A percentile compares a stretch with the other conserved stretches of the same genome.
Conservation (phyloP, 1,140 invertebrate genomes). For the Drosophila nannoptera region DNA sequence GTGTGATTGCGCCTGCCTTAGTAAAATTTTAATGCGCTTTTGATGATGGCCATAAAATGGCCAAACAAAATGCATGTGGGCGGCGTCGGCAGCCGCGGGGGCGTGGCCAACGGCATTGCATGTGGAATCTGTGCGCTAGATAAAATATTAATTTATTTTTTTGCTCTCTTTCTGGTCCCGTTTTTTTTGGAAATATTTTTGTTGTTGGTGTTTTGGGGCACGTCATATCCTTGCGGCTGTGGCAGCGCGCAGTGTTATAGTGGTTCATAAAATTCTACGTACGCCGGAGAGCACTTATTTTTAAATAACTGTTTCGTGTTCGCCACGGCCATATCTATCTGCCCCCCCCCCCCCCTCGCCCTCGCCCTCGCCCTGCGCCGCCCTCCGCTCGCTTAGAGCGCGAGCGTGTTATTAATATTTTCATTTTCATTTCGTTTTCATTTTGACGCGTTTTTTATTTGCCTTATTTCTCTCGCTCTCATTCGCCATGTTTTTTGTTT, state of each 20-base stretch:
- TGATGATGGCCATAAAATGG: conserved; percentile 76
- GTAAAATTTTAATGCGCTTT: conserved; percentile 77
- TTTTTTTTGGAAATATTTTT: conserved; percentile 24
- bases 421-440: conserved; percentile 43
- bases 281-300: conserved; percentile 49
- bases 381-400: background rate
- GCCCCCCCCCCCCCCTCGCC: background rate
- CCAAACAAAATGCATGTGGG: conserved; percentile 71
- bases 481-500: background rate
- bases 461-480: conserved; percentile 16
- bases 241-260: conserved; percentile 63
- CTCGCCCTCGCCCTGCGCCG: background rate
- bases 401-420: conserved; percentile 67
- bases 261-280: conserved; percentile 71
- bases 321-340: conserved; percentile 12
- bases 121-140: conserved; percentile 73
- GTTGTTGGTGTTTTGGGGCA: background rate
- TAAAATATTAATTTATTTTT: conserved; percentile 77
- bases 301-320: conserved; percentile 68
- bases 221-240: conserved; percentile 31
- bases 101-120: conserved; percentile 59
- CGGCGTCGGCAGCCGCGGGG: conserved; percentile 4
- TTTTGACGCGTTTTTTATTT: conserved; percentile 60
- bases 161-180: conserved; percentile 31
- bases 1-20: conserved; percentile 49